phyloP scores from a whole-genome alignment of 37 sponge, comb jelly and placozoan species.

The Oopsacas minuta region DNA sequence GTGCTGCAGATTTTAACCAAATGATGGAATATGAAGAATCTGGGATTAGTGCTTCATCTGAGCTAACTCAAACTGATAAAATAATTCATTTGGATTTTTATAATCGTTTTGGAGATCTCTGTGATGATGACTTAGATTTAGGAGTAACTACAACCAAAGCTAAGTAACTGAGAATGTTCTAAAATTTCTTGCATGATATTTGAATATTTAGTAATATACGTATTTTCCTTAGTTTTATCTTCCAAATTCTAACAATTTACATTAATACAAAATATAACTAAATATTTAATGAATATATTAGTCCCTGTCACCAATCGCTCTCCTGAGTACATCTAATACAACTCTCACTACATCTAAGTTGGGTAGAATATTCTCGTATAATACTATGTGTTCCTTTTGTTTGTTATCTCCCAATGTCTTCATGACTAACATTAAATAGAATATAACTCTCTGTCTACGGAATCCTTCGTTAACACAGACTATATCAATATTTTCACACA shows the following conservation, averaged over 20 bases:
- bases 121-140: neutral
- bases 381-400: neutral
- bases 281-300: too few relatives aligned
- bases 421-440: neutral
- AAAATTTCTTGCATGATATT: too few relatives aligned
- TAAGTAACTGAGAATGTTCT: too few relatives aligned
- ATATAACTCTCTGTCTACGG: constrained; percentile 1
- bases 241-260: too few relatives aligned
- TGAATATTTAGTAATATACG: neutral
- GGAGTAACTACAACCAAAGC: neutral
- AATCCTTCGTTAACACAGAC: constrained; percentile 9
- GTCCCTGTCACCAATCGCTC: neutral
- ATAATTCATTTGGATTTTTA: neutral
- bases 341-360: neutral
- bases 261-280: too few relatives aligned
- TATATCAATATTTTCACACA: neutral
- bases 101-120: constrained; percentile 16
- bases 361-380: neutral
- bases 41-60: neutral
- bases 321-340: neutral
- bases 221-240: too few relatives aligned
- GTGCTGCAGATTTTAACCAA: neutral
- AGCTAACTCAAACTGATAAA: neutral
- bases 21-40: constrained; percentile 13
- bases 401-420: neutral